Conservation (phyloP, 2,113 vertebrate genomes). For the Charadrius vociferus region DNA sequence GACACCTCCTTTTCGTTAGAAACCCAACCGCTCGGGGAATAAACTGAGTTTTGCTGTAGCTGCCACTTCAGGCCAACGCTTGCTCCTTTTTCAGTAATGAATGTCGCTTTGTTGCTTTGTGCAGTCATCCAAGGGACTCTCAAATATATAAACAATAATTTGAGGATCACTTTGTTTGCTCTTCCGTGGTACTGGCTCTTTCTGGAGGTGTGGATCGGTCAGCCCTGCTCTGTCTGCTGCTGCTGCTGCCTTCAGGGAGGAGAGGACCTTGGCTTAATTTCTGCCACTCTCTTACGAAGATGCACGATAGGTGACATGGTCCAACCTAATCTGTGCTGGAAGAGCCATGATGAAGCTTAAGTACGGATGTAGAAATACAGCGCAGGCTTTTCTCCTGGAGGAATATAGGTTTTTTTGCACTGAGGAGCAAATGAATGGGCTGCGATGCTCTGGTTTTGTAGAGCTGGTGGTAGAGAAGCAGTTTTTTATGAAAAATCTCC, state of each 20-base stretch:
- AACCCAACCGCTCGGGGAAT: neutral
- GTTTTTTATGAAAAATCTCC: neutral
- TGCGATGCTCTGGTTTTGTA: neutral
- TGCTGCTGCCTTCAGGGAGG: neutral
- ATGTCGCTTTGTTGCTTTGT: neutral
- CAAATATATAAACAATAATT: neutral
- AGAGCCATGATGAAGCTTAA: neutral
- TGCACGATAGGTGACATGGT: fast-evolving
- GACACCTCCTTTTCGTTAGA: neutral
- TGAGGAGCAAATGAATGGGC: neutral
- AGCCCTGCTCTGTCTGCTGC: neutral
- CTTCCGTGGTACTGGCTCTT: neutral
- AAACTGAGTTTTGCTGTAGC: neutral
- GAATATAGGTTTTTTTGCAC: neutral
- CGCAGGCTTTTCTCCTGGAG: neutral
- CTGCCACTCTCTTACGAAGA: neutral
- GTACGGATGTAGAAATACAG: fast-evolving
- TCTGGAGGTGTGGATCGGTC: neutral
- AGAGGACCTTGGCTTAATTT: neutral
- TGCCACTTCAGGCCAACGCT: neutral
- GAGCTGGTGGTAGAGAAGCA: neutral
- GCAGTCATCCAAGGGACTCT: neutral
- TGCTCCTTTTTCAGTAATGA: constrained; percentile 47
- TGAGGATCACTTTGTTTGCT: neutral
- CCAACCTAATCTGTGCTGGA: neutral